These are phyloP conservation scores for Brenthis daphne DNA, from an alignment of 2,888 invertebrate species.

Conservation along the genomic window DNA sequence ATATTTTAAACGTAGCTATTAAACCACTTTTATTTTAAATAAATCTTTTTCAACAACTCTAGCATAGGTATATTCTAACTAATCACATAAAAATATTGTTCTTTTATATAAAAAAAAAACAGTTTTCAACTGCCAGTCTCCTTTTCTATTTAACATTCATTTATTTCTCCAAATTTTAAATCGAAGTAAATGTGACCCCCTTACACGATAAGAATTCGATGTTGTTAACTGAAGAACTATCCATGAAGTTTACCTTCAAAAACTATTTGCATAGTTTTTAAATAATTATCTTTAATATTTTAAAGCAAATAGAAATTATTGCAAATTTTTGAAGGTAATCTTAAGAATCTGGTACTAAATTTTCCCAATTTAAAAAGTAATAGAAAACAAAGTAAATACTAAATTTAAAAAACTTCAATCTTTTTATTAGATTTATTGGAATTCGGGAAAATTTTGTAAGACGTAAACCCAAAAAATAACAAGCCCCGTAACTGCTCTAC, in stretches of 20 bases:
- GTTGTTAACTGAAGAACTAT: conserved; percentile 22
- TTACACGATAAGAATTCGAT: conserved; percentile 29
- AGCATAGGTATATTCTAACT: no score
- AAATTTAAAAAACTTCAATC: not conserved
- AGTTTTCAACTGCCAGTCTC: conserved; percentile 31
- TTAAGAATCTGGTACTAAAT: conserved; percentile 18
- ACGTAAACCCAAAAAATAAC: conserved; percentile 37
- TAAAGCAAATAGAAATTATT: not conserved
- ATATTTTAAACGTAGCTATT: no score
- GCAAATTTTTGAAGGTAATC: conserved; percentile 31
- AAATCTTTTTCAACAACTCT: no score
- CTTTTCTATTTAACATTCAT: conserved; percentile 33
- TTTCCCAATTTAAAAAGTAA: conserved; percentile 15
- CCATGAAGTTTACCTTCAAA: conserved; percentile 25
- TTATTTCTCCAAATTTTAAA: conserved; percentile 29
- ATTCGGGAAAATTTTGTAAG: conserved; percentile 44
- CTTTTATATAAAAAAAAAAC: not conserved
- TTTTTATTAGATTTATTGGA: not conserved
- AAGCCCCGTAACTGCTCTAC: conserved; percentile 38
- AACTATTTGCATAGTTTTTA: not conserved
- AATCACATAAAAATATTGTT: no score
- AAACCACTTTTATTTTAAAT: no score
- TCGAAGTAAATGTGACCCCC: conserved; percentile 18
- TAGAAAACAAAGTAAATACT: not conserved
- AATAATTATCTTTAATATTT: not conserved